Conservation (phyloP, 2,113 vertebrate genomes). For the Lasiurus cinereus region DNA sequence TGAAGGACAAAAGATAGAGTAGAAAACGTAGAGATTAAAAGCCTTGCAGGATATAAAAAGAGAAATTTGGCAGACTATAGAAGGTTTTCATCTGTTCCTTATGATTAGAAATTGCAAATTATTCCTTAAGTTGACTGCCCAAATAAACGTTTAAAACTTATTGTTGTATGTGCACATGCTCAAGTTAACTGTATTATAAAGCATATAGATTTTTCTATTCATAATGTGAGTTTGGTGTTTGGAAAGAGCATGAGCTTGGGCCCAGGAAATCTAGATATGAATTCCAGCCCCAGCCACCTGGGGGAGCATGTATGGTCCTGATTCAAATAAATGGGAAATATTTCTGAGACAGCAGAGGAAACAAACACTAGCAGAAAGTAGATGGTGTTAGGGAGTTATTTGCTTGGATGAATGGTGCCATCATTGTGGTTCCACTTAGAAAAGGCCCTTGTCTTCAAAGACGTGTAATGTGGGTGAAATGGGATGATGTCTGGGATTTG, state of each 20-base stretch:
- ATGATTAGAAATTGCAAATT: constrained; percentile 45
- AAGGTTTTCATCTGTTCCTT: neutral
- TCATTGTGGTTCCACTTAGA: neutral
- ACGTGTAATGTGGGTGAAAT: neutral
- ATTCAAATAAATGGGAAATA: constrained; percentile 1
- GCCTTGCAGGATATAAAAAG: constrained; percentile 18
- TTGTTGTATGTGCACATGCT: neutral
- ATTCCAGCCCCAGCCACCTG: neutral
- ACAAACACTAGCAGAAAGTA: neutral
- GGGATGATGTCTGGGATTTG: neutral
- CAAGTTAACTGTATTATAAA: constrained; percentile 20
- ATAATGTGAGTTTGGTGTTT: neutral
- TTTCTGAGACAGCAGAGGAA: neutral
- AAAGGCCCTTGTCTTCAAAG: neutral
- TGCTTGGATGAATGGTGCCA: neutral
- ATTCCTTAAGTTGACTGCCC: constrained; percentile 9
- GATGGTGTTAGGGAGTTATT: neutral
- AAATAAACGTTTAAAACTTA: constrained; percentile 47
- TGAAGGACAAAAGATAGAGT: constrained; percentile 20
- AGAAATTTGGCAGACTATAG: constrained; percentile 51
- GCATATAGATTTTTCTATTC: neutral
- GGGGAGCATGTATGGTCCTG: neutral
- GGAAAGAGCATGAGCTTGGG: neutral
- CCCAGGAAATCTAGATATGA: neutral
- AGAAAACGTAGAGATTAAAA: constrained; percentile 50